Evolutionary conservation across 2,888 invertebrate genomes (phyloP), one percentile per base, ranked within the genome.

Genomic region (Amphipyra tragopoginis): DNA sequence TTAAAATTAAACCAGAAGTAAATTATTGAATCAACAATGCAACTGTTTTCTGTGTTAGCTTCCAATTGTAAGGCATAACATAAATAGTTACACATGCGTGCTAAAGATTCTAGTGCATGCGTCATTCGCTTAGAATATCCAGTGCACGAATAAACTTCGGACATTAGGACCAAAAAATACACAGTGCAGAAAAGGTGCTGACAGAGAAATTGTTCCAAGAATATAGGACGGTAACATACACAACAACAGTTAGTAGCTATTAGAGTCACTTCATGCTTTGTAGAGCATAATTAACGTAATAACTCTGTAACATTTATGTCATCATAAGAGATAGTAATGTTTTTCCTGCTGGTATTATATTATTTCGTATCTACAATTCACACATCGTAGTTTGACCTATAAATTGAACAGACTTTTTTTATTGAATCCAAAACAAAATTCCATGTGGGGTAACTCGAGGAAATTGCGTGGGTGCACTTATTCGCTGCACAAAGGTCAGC

Each of bases 101-200:
- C 56, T 57, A 75, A 43, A 45, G 48, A 60, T 77, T 70, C 53
- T 50, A 65, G 47, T 45, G 56, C 57, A 67, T 78, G 65, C 68
- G 79, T 76, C 76, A 72, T 26, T 49, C 42, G 42, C 48, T 61
- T 62, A 49, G 68, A 75, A 58, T 65, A 57, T 55, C 40, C 43
- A 57, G 21, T 45, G 49, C 44, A 44, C 56, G 68, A 78, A 72
- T 65, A 72, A 52, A 53, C 52, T 73, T 52, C 39, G 33, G 21
- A 47, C 49, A 40, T 42, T 15, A 56, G 15, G 52, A 73, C 74
- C 42, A 73, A 73, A 67, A 70, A 73, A 53, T 56, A 34, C 29
- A 61, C 8, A 21, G 52, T 5, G 9, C 6, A 7, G 13, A 55
- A 59, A 55, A 61, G 2, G 36, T 56, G 45, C 36, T 53, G 45